phyloP scores from a whole-genome alignment of 2,888 invertebrate genomes.

The Drosophila testacea region DNA sequence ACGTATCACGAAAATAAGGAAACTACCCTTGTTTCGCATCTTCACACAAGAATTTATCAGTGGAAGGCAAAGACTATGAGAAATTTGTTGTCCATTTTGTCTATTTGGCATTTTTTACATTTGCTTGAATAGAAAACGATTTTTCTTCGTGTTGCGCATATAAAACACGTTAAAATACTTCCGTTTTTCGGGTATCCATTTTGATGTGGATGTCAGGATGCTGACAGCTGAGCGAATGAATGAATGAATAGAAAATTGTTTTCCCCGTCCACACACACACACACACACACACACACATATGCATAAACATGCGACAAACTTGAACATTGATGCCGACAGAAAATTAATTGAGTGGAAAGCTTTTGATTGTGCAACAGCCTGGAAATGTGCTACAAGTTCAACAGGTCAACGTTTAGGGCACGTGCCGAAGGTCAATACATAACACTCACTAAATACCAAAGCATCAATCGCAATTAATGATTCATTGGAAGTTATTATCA shows the following conservation, averaged over 20 bases:
- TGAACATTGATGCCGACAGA: slow-evolving; percentile 55
- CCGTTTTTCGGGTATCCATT: slow-evolving; percentile 15
- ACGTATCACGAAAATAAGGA: neutral
- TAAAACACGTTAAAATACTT: slow-evolving; percentile 32
- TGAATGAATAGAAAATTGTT: slow-evolving; percentile 37
- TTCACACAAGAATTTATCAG: neutral
- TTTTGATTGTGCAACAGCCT: slow-evolving; percentile 30
- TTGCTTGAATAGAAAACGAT: slow-evolving; percentile 3
- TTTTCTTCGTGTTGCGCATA: slow-evolving; percentile 11
- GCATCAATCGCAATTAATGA: slow-evolving; percentile 23
- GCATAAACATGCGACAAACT: slow-evolving; percentile 30
- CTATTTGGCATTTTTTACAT: slow-evolving; percentile 6
- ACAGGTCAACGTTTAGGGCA: slow-evolving; percentile 36
- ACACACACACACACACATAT: slow-evolving; percentile 10
- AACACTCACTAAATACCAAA: neutral
- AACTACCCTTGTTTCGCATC: neutral
- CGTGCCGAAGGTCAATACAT: neutral
- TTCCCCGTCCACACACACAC: slow-evolving; percentile 7
- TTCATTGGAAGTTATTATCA: slow-evolving; percentile 12
- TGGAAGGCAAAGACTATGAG: neutral
- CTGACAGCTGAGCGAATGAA: slow-evolving; percentile 25
- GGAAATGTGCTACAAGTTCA: slow-evolving; percentile 36
- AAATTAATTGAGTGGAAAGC: slow-evolving; percentile 72
- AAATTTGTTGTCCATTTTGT: neutral
- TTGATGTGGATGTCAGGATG: slow-evolving; percentile 14